Conservation (phyloP, 2,888 invertebrate genomes). For the Trichopria drosophilae region DNA sequence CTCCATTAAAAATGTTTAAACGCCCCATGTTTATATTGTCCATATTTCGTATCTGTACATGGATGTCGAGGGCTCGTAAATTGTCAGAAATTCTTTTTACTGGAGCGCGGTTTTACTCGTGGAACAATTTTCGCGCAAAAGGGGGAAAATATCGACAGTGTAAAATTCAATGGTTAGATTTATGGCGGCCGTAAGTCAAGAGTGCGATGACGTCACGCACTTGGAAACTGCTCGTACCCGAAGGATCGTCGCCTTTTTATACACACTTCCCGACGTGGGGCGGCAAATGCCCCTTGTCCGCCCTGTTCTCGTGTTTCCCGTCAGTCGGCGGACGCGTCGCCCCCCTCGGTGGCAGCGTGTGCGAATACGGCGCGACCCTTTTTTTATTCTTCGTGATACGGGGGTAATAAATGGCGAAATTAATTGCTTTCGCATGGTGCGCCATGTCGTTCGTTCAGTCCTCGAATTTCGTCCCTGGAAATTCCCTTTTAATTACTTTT, state of each 20-base stretch:
- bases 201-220: conserved; percentile 41
- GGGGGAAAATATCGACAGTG: conserved; percentile 46
- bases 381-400: conserved; percentile 30
- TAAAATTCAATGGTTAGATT: conserved; percentile 52
- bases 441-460: conserved; percentile 2
- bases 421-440: conserved; percentile 39
- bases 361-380: background rate
- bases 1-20: too few species aligned
- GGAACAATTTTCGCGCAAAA: conserved; percentile 1
- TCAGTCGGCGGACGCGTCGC: background rate
- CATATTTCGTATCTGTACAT: too few species aligned
- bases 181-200: conserved; percentile 49
- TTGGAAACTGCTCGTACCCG: too few species aligned
- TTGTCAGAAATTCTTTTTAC: too few species aligned
- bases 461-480: too few species aligned
- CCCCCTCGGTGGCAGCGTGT: background rate
- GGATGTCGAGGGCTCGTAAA: too few species aligned
- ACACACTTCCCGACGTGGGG: too few species aligned
- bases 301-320: background rate
- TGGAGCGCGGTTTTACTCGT: too few species aligned
- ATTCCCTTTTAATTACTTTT: conserved; percentile 13
- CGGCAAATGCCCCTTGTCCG: background rate
- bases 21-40: too few species aligned
- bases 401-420: conserved; percentile 43
- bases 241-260: too few species aligned